Percentiles rank a stretch among this genome's conserved stretches.
phyloP scores from a whole-genome alignment of 92 coral and sea anemone genomes.

The Palythoa grandiflora region DNA sequence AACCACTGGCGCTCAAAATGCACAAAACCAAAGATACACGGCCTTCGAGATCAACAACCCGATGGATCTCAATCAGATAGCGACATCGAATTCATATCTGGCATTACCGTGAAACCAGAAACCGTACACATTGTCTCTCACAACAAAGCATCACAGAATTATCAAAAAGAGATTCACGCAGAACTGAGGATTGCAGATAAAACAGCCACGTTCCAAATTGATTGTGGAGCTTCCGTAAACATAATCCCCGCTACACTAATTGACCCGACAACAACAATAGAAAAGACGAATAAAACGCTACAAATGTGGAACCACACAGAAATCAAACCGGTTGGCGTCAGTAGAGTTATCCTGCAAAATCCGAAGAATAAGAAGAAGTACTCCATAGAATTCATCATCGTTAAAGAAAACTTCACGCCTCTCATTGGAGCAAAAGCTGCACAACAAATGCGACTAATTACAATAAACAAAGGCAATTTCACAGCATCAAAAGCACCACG shows the following conservation, averaged over 20 bases:
- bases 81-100: slow-evolving; percentile 48
- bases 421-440: slow-evolving; percentile 62
- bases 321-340: slow-evolving; percentile 47
- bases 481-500: slow-evolving; percentile 28
- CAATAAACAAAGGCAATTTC: slow-evolving; percentile 53
- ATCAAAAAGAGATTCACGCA: slow-evolving; percentile 42
- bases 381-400: slow-evolving; percentile 62
- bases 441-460: slow-evolving; percentile 61
- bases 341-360: slow-evolving; percentile 49
- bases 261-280: slow-evolving; percentile 19
- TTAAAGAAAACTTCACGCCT: slow-evolving; percentile 48
- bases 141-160: background rate
- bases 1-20: slow-evolving; percentile 50
- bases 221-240: slow-evolving; percentile 52
- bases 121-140: background rate
- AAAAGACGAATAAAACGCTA: slow-evolving; percentile 44
- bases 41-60: slow-evolving; percentile 30
- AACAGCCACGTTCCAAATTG: slow-evolving; percentile 53
- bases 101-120: slow-evolving; percentile 23
- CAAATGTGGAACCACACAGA: slow-evolving; percentile 63
- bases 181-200: slow-evolving; percentile 41
- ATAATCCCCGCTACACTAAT: slow-evolving; percentile 13
- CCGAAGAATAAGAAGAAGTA: slow-evolving; percentile 56
- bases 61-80: slow-evolving; percentile 33
- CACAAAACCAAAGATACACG: background rate